Evolutionary conservation across 2,888 invertebrate species (phyloP).

Genomic region (Lepidonotus clava): DNA sequence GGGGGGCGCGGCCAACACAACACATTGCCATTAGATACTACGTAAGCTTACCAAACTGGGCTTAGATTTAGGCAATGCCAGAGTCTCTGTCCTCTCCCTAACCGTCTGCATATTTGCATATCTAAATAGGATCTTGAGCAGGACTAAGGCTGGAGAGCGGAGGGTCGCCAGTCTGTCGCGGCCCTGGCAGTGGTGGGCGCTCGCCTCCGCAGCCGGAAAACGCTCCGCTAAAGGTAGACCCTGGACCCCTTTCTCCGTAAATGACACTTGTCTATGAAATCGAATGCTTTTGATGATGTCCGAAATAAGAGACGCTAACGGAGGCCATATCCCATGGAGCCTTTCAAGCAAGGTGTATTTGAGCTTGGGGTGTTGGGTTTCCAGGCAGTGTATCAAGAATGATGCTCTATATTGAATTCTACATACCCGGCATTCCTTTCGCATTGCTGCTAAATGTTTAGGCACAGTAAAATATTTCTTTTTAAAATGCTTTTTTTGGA

Average conservation of each 20-base stretch:
- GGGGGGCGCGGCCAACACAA: not conserved
- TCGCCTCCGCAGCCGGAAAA: not conserved
- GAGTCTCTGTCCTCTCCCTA: constrained; percentile 4
- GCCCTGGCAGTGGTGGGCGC: not conserved
- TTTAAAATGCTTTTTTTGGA: too few relatives aligned
- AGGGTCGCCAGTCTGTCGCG: constrained; percentile 45
- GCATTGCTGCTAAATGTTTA: too few relatives aligned
- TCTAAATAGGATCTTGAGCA: constrained; percentile 41
- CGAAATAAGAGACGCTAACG: not conserved
- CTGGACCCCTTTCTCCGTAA: not conserved
- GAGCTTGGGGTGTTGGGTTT: not conserved
- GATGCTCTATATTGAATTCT: not conserved
- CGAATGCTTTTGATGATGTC: constrained; percentile 18
- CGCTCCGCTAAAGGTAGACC: not conserved
- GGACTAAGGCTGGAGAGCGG: constrained; percentile 7
- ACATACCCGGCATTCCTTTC: not conserved
- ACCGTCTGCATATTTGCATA: constrained; percentile 52
- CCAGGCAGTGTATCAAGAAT: not conserved
- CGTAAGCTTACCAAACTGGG: constrained; percentile 29
- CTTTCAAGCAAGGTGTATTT: not conserved
- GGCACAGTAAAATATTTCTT: too few relatives aligned
- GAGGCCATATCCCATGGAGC: not conserved
- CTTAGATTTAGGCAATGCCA: constrained; percentile 6
- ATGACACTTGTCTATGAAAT: constrained; percentile 25
- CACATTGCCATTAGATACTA: not conserved